phyloP scores from a whole-genome alignment of 2,888 invertebrate genomes.

The Polydesmus complanatus region DNA sequence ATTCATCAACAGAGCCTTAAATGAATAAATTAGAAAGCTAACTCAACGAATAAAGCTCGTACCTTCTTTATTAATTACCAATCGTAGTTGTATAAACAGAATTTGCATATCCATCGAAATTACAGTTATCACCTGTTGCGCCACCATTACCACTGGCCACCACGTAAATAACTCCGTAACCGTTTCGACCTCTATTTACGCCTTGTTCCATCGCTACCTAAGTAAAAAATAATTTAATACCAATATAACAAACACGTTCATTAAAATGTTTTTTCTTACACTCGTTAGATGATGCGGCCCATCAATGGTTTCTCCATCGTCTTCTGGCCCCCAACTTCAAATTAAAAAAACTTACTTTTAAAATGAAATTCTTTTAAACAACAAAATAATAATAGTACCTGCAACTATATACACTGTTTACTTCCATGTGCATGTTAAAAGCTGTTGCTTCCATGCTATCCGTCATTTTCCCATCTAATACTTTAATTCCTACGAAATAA shows the following conservation, averaged over 20 bases:
- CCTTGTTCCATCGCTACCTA: slow-evolving; percentile 31
- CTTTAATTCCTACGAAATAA: slow-evolving; percentile 26
- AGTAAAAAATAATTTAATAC: slow-evolving; percentile 1
- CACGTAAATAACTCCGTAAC: slow-evolving; percentile 33
- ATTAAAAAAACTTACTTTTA: slow-evolving; percentile 19
- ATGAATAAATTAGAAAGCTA: not conserved
- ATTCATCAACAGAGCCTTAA: slow-evolving; percentile 32
- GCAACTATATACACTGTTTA: slow-evolving; percentile 16
- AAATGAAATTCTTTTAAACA: not conserved
- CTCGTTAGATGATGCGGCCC: slow-evolving; percentile 32
- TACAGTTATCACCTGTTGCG: slow-evolving; percentile 32
- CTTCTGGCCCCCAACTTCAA: slow-evolving; percentile 35
- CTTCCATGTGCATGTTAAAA: slow-evolving; percentile 13
- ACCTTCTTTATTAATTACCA: slow-evolving; percentile 20
- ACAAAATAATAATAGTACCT: slow-evolving; percentile 3
- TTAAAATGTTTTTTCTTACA: not conserved
- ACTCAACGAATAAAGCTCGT: not conserved
- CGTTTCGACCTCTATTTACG: slow-evolving; percentile 25
- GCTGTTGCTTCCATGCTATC: slow-evolving; percentile 34
- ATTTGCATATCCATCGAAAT: slow-evolving; percentile 36
- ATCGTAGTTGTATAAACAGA: slow-evolving; percentile 31
- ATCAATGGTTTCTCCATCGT: slow-evolving; percentile 35
- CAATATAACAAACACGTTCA: not conserved
- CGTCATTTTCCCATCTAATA: slow-evolving; percentile 34
- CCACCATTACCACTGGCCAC: slow-evolving; percentile 37